phyloP scores from a whole-genome alignment of 2,888 invertebrate genomes.

The Pollenia labialis region DNA sequence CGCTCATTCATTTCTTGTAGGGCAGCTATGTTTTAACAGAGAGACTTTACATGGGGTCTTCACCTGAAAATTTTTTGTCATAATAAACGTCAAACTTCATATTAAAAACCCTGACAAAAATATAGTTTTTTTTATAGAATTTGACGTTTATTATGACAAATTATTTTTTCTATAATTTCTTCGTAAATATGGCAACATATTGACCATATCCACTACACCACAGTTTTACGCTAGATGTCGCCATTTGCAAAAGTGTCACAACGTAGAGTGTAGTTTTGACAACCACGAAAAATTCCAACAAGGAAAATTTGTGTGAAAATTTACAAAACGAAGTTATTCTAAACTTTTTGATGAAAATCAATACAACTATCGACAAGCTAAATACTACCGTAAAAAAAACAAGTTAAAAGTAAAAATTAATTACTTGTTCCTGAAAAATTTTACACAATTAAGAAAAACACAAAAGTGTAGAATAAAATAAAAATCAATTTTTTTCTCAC shows the following conservation, averaged over 20 bases:
- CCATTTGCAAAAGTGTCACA: slow-evolving; percentile 42
- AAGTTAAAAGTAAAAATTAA: background rate
- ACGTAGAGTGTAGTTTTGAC: slow-evolving; percentile 65
- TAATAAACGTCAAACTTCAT: too few relatives aligned
- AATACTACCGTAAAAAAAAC: background rate
- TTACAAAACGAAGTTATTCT: slow-evolving; percentile 24
- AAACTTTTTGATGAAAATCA: background rate
- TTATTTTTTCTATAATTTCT: background rate
- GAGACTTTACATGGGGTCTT: too few relatives aligned
- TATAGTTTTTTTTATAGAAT: too few relatives aligned
- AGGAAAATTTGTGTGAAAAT: slow-evolving; percentile 53
- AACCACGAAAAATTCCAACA: slow-evolving; percentile 66
- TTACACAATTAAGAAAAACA: background rate
- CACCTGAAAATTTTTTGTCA: too few relatives aligned
- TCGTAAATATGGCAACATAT: slow-evolving; percentile 14
- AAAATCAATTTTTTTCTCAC: slow-evolving; percentile 60
- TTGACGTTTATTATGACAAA: too few relatives aligned
- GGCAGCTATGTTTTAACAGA: too few relatives aligned
- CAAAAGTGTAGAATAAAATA: slow-evolving; percentile 36
- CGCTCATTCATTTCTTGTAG: too few relatives aligned
- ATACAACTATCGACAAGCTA: background rate
- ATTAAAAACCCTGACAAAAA: too few relatives aligned
- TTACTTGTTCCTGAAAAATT: background rate
- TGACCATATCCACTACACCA: background rate
- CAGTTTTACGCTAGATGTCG: slow-evolving; percentile 31